phyloP scores from a whole-genome alignment of 2,888 invertebrate species.

The Cryptocheilus praepositus region DNA sequence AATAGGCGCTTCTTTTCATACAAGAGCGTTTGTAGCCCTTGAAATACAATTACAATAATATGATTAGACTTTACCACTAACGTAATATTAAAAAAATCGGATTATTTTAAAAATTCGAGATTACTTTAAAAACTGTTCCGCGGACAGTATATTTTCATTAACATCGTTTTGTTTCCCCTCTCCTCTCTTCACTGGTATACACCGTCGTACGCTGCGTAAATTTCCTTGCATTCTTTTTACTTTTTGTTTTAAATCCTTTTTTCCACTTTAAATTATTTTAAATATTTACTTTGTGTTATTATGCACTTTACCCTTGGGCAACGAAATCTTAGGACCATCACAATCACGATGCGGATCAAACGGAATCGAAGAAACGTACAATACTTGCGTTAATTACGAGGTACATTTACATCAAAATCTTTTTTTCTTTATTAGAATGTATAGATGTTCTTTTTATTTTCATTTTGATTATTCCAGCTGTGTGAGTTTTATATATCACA shows the following conservation, averaged over 20 bases:
- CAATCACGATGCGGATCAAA: conserved; percentile 49
- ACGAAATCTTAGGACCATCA: conserved; percentile 63
- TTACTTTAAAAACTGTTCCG: conserved; percentile 62
- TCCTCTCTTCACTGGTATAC: conserved; percentile 64
- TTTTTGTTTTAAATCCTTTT: too few species aligned
- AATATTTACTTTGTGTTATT: conserved; percentile 62
- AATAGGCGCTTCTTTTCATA: conserved; percentile 62
- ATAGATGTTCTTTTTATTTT: conserved; percentile 38
- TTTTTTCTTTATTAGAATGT: conserved; percentile 37
- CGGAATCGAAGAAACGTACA: conserved; percentile 40
- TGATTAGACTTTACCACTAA: conserved; percentile 64
- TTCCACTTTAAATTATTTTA: conserved; percentile 52
- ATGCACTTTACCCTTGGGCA: conserved; percentile 69
- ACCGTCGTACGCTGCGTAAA: conserved; percentile 47
- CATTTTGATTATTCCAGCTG: conserved; percentile 53
- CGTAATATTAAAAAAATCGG: conserved; percentile 61
- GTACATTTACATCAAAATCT: conserved; percentile 42
- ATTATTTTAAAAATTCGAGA: conserved; percentile 65
- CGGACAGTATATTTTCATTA: conserved; percentile 54
- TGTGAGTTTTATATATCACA: conserved; percentile 57
- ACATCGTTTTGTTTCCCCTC: not conserved
- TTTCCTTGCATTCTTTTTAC: conserved; percentile 11
- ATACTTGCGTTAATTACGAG: conserved; percentile 32
- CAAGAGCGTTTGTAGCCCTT: conserved; percentile 41
- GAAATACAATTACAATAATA: conserved; percentile 59